Conservation (phyloP, 1,140 invertebrate genomes). For the Formica selysi region DNA sequence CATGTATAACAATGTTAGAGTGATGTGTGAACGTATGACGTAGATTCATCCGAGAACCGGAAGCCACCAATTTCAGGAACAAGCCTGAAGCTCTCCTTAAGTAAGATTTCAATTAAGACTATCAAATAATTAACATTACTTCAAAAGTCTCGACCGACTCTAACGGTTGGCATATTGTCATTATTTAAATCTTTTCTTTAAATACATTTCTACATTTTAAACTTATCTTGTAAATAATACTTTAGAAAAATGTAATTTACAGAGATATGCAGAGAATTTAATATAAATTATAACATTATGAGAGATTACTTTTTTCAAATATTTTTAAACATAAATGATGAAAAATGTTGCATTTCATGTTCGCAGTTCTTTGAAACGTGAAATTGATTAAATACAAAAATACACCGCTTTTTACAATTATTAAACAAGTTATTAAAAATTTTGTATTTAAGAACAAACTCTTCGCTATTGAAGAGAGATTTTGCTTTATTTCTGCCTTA, state of each 20-base stretch:
- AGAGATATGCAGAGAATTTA: not conserved
- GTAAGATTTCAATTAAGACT: conserved; percentile 76
- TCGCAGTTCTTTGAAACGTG: too few species aligned
- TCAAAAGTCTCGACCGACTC: conserved; percentile 8
- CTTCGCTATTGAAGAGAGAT: not conserved
- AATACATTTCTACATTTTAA: conserved; percentile 1
- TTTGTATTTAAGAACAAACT: too few species aligned
- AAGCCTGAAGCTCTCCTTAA: conserved; percentile 62
- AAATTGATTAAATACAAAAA: not conserved
- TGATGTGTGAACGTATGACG: conserved; percentile 56
- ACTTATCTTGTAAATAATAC: not conserved
- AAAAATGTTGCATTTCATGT: too few species aligned
- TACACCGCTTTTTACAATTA: not conserved
- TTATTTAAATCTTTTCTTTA: too few species aligned
- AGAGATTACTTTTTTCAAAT: not conserved
- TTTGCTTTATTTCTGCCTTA: not conserved
- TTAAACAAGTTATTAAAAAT: too few species aligned
- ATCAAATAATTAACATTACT: conserved; percentile 74
- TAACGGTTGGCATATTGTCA: not conserved
- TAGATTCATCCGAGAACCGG: conserved; percentile 61
- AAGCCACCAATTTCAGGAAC: conserved; percentile 76
- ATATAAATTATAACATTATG: not conserved
- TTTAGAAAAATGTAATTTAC: not conserved
- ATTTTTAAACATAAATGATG: too few species aligned
- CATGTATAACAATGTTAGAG: not conserved